Base-by-base conservation (phyloP, 2,888 invertebrate species). In the Caenorhabditis plicata region DNA sequence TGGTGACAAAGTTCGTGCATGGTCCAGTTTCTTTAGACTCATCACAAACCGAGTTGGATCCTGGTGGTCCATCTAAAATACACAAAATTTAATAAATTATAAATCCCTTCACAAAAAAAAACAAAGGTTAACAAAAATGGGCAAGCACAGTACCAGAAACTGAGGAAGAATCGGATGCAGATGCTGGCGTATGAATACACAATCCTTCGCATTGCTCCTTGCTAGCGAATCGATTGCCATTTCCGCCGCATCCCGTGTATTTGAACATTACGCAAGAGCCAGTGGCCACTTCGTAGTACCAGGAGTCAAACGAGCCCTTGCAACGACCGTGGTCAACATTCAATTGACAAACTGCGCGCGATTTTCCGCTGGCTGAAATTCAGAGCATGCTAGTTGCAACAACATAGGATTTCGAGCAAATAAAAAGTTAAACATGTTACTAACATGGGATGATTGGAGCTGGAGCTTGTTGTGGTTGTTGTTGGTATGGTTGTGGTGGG, bases 221-320 rank as follows among this genome's bases (percentile, higher is more conserved):
- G 51, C 56, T 64, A 41, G 65, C 43, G 64, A 74, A 74, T 31
- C 77, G 44, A 57, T 79, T 79, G 33, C 51, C 56, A 53, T 79
- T 79, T 46, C 79, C 79, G 25, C 78, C 79, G 55, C 79, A 79
- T 46, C 79, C 78, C 31, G 68, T 61, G 61, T 77, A 79, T 58
- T 75, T 66, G 73, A 79, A 79, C n/a, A 54, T 41, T 41, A 67
- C 68, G 63, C 79, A 79, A 31, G 60, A 50, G 17, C 77, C 79
- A 31, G 71, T 71, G 13, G 74, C 75, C 31, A 73, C 65, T 52
- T 78, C 77, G 54, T 73, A 78, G 66, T 75, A 78, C 71, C 60
- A 79, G 22, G 58, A 61, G 41, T 68, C 61, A 64, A 79, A 79
- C 38, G 72, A 48, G 27, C 79, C 79, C 48, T 69, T 67, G 52